These are phyloP conservation scores for Aptenodytes patagonicus DNA, from an alignment of 2,113 vertebrate species.

Conservation along the genomic window DNA sequence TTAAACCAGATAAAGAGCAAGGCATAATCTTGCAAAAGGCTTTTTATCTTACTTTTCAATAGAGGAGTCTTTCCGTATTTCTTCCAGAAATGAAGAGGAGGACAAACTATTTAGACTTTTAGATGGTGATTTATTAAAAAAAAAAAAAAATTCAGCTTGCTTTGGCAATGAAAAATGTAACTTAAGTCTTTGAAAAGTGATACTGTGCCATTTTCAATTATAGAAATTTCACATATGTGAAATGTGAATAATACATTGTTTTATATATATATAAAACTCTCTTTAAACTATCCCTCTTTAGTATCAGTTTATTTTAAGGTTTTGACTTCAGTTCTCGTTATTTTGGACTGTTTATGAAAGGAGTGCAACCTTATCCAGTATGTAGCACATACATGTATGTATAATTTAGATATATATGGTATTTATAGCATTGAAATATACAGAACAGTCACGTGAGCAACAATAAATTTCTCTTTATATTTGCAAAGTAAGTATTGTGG, in stretches of 20 bases:
- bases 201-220: neutral
- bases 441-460: neutral
- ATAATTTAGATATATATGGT: neutral
- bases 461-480: neutral
- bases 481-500: neutral
- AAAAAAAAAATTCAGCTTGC: neutral
- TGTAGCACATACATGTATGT: neutral
- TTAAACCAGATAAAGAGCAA: neutral
- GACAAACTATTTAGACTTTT: neutral
- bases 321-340: neutral
- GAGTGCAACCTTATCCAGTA: neutral
- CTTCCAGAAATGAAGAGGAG: neutral
- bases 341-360: neutral
- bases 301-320: neutral
- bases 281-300: neutral
- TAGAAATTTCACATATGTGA: neutral
- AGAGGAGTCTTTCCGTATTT: neutral
- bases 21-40: neutral
- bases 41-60: neutral
- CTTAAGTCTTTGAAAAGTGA: neutral
- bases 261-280: neutral
- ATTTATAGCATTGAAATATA: neutral
- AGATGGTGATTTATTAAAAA: neutral
- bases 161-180: neutral
- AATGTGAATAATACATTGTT: neutral